A percentile compares a stretch with the other conserved stretches of the same genome.
phyloP scores from a whole-genome alignment of 2,888 invertebrate species.

The Pollenia amentaria region DNA sequence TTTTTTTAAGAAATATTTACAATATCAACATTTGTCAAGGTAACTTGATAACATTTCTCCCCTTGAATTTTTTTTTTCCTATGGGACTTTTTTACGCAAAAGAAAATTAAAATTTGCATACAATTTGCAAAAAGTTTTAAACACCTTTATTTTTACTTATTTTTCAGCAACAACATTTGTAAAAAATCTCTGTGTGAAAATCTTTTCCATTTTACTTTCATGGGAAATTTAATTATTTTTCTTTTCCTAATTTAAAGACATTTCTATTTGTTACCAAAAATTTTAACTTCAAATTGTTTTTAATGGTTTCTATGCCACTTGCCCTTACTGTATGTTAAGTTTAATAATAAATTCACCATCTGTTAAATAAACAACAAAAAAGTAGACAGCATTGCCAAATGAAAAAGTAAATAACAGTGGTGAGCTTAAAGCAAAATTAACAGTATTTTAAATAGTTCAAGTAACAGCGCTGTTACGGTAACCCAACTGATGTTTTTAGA shows the following conservation, averaged over 20 bases:
- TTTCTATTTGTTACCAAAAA: conserved; percentile 21
- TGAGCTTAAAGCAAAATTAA: neutral
- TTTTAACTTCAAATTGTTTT: neutral
- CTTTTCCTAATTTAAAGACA: neutral
- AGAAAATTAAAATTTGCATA: conserved; percentile 61
- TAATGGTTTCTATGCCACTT: neutral
- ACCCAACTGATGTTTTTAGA: neutral
- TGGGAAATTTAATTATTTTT: conserved; percentile 43
- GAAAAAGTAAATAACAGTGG: neutral
- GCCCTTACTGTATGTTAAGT: conserved; percentile 29
- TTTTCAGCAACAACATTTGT: neutral
- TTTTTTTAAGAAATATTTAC: conserved; percentile 5
- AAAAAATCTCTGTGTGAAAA: conserved; percentile 62
- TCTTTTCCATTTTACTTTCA: conserved; percentile 42
- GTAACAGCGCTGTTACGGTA: neutral
- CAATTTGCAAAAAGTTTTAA: conserved; percentile 52
- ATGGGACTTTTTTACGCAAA: conserved; percentile 15
- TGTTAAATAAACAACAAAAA: neutral
- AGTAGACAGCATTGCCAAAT: conserved; percentile 6
- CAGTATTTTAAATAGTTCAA: neutral
- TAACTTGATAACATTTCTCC: conserved; percentile 31
- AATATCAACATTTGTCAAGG: conserved; percentile 39
- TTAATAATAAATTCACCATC: conserved; percentile 18
- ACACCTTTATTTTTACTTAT: conserved; percentile 49
- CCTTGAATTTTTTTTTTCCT: neutral